phyloP scores from a whole-genome alignment of 2,888 invertebrate genomes.

The Hydrotaea cyrtoneurina region DNA sequence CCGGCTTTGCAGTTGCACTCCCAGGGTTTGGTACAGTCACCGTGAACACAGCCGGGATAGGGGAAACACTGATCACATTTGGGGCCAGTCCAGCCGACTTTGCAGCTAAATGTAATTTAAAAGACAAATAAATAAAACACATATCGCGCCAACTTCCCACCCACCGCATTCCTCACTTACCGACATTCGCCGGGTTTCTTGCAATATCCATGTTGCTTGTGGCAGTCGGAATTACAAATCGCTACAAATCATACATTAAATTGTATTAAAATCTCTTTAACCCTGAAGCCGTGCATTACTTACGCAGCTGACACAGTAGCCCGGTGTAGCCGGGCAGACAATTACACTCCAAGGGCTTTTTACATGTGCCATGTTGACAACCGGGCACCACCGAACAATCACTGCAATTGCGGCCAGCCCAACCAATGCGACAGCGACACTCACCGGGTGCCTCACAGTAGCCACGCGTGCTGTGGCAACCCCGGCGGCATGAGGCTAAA shows the following conservation, averaged over 20 bases:
- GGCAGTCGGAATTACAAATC: conserved; percentile 91
- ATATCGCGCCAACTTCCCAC: neutral
- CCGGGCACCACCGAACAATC: conserved; percentile 94
- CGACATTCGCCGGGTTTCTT: conserved; percentile 89
- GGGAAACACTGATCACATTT: conserved; percentile 89
- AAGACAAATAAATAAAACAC: neutral
- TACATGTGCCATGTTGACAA: conserved; percentile 94
- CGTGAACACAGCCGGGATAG: conserved; percentile 94
- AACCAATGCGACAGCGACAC: conserved; percentile 94
- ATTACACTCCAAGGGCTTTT: conserved; percentile 93
- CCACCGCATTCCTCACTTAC: conserved; percentile 80
- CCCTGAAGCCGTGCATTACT: conserved; percentile 77
- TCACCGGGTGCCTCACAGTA: conserved; percentile 93
- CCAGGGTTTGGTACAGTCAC: conserved; percentile 92
- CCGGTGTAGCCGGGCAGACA: conserved; percentile 96
- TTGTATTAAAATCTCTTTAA: conserved; percentile 4
- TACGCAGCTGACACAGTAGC: conserved; percentile 92
- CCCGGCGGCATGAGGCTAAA: conserved; percentile 91
- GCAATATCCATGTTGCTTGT: conserved; percentile 92
- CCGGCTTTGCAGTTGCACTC: conserved; percentile 93
- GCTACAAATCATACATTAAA: conserved; percentile 82
- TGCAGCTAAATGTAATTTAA: conserved; percentile 83
- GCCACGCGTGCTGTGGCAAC: conserved; percentile 92
- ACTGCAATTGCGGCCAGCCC: conserved; percentile 92
- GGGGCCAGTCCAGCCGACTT: conserved; percentile 93